Evolutionary conservation across 2,888 invertebrate species (phyloP), one percentile per base, ranked within the genome.

Genomic region (Drosophila prolongata): DNA sequence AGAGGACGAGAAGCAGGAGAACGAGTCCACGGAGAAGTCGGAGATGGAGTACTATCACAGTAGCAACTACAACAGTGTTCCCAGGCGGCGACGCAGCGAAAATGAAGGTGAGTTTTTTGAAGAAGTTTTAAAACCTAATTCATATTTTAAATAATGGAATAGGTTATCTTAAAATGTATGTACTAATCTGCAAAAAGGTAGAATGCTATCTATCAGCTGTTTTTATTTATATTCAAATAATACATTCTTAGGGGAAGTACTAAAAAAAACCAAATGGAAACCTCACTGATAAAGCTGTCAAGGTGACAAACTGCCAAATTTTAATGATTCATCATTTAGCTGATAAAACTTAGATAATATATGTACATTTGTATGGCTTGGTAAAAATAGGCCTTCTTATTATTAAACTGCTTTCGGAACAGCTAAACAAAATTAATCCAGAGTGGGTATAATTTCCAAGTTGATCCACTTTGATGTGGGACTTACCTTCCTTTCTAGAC

Each of bases 11-110:
- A 94, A 94, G 79, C 94, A 94, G 84, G 94, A 94, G 79, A 93
- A 93, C 55, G 94, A 94, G 87, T 92, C 93, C 64, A 94, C 93
- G 61, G 94, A 94, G 89, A 94, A 94, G 87, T 92, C 91, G 14
- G 81, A 92, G 75, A 71, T 87, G 65, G 79, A 90, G 53, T 77
- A 86, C 74, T 89, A 88, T 55, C 57, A 59, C 27, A 67, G 62
- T 24, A 65, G 71, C 54, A 80, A 72, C 54, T 77, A 81, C 37
- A 78, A 79, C 6, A 90, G 90, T 74, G 88, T 90, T 82, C 78
- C 90, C 58, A 67, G 87, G 14, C 78, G 88, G 59, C 79, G 90
- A 70, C 82, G 87, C 76, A 91, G 89, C 81, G 91, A 91, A 73
- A 87, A 84, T 71, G 92, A 91, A 82, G 92, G 92, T 92, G 61